phyloP scores from a whole-genome alignment of 2,797 vertebrate genomes.

The Lacerta bilineata region DNA sequence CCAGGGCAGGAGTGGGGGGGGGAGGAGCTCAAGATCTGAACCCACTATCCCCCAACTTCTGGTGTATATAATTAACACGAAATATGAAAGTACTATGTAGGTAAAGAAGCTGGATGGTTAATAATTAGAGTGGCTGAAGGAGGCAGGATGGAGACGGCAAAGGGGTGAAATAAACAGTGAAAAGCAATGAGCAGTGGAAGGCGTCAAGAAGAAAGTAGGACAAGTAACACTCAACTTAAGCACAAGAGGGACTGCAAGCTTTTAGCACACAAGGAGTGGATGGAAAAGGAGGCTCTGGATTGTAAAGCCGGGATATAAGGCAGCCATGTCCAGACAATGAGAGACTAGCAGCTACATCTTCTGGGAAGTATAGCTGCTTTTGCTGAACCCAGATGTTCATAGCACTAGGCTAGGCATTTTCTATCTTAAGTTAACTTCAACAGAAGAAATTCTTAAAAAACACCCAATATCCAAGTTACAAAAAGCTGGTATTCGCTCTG shows the following conservation, averaged over 20 bases:
- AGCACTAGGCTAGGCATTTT: background rate
- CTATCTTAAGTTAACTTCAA: background rate
- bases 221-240: background rate
- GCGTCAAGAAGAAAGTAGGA: background rate
- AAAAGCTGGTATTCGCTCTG: conserved; percentile 46
- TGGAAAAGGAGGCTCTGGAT: no score
- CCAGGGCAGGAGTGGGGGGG: no score
- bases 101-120: background rate
- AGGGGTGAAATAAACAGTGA: background rate
- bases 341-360: background rate
- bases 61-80: background rate
- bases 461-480: conserved; percentile 57
- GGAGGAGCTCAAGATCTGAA: no score
- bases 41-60: no score
- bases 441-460: conserved; percentile 39
- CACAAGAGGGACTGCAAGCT: background rate
- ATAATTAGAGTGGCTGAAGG: background rate
- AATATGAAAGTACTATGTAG: background rate
- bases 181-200: no score
- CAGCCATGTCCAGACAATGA: background rate
- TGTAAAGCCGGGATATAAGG: background rate
- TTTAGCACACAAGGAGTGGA: background rate
- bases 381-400: background rate
- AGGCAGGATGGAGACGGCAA: background rate
- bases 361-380: background rate